Evolutionary conservation across 1,140 invertebrate species (phyloP).

Genomic region (Drosophila ambigua): DNA sequence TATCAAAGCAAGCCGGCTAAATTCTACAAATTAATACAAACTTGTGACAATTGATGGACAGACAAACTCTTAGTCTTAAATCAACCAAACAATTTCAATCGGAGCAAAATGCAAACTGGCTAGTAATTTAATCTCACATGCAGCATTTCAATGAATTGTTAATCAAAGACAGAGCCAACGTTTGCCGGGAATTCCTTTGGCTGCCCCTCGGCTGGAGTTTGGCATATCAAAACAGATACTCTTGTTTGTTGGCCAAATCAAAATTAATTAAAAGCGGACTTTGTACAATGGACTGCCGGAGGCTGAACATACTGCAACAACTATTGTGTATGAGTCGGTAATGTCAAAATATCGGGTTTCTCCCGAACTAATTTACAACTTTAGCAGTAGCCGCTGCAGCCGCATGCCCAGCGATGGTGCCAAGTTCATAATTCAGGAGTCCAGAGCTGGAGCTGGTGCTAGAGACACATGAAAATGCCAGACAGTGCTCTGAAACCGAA

Average conservation of each 20-base stretch:
- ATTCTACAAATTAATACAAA: not conserved
- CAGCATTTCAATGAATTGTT: too few species aligned
- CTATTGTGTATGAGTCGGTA: slow-evolving; percentile 6
- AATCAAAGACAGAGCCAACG: too few species aligned
- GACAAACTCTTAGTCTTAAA: slow-evolving; percentile 45
- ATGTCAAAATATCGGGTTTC: slow-evolving; percentile 28
- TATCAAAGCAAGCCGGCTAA: slow-evolving; percentile 26
- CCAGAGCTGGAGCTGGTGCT: not conserved
- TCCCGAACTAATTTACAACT: slow-evolving; percentile 58
- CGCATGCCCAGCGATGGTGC: too few species aligned
- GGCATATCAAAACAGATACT: too few species aligned
- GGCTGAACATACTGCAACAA: not conserved
- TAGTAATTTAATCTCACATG: too few species aligned
- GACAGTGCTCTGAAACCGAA: slow-evolving; percentile 33
- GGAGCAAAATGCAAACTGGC: too few species aligned
- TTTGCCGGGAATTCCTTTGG: too few species aligned
- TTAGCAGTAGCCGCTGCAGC: slow-evolving; percentile 12
- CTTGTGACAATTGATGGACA: slow-evolving; percentile 36
- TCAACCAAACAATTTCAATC: slow-evolving; percentile 2
- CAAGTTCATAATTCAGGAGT: slow-evolving; percentile 36
- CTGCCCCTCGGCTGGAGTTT: too few species aligned
- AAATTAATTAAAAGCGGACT: too few species aligned
- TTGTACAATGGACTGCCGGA: too few species aligned
- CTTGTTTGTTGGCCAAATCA: too few species aligned
- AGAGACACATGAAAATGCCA: slow-evolving; percentile 41